Evolutionary conservation across 2,113 vertebrate genomes (phyloP), one percentile per base, ranked within the genome.

Genomic region (Ochotona princeps): DNA sequence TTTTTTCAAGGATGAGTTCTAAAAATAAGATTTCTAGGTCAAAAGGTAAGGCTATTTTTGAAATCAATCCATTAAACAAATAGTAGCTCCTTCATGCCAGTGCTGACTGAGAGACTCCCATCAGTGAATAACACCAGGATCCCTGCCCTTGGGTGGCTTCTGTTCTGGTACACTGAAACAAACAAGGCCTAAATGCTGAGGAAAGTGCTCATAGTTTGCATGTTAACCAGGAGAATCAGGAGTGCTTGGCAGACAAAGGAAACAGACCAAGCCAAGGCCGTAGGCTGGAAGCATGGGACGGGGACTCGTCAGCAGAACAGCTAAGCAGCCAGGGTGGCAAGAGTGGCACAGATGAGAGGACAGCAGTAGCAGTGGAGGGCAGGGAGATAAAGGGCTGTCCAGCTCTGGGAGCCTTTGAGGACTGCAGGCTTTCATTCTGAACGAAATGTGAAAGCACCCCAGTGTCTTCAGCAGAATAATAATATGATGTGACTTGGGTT

Each of bases 371-470:
- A 82, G 54, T 76, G 51, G 35, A 72, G 89, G 49, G 74, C 82
- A 85, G 69, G 86, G 89, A 92, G 61, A 87, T 7, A 92, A 89
- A 85, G 30, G 13, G 63, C 28, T 85, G 25, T 49, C 73, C 65
- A 70, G 76, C 83, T 88, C 61, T 74, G 5, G 1, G 74, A n/a
- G 83, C 54, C 54, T 69, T 80, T 57, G 73, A 65, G 38, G 73
- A 73, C 61, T 73, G 30, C 81, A 49, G 51, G 69, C 47, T 91
- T 91, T 80, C 65, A 79, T 30, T 78, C 72, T 82, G 65, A 70
- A 49, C 85, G 63, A 92, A 93, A 82, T 73, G 38, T 90, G 54
- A 84, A 90, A 32, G 1, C 13, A 61, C 70, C 26, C 66, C 8
- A 44, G 81, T 25, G 54, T 86, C 69, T 7, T 89, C 66, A 90